Percentiles rank a stretch among this genome's conserved stretches.
Evolutionary conservation across 2,797 vertebrate genomes (phyloP).

Genomic region (Mycteria americana): DNA sequence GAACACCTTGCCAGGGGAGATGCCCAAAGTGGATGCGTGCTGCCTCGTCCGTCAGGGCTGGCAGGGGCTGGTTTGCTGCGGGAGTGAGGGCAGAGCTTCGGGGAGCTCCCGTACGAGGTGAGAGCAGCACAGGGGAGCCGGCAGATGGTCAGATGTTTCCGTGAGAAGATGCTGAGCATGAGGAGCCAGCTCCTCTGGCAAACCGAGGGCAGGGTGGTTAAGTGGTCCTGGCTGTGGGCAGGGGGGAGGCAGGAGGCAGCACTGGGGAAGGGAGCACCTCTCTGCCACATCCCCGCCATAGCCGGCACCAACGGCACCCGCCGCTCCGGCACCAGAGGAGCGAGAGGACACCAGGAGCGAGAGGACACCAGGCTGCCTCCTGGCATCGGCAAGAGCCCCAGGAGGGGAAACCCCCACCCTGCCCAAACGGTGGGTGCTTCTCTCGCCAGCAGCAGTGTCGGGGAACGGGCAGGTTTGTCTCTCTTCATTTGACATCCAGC

Average conservation of each 20-base stretch:
- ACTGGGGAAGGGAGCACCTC: not conserved
- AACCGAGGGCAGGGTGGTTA: not conserved
- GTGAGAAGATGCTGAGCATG: fast-evolving
- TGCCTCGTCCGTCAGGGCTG: fast-evolving
- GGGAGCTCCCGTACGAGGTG: fast-evolving
- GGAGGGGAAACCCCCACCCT: too few relatives aligned
- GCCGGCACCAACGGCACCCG: not conserved
- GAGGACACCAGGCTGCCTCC: not conserved
- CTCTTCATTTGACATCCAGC: not conserved
- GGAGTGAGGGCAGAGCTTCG: not conserved
- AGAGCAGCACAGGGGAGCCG: not conserved
- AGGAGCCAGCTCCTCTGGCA: not conserved
- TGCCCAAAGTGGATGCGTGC: not conserved
- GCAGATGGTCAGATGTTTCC: not conserved
- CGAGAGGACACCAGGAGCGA: fast-evolving
- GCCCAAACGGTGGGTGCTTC: too few relatives aligned
- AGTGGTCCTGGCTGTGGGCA: not conserved
- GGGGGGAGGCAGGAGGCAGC: not conserved
- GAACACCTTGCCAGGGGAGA: too few relatives aligned
- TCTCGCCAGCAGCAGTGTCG: fast-evolving
- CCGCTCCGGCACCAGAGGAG: not conserved
- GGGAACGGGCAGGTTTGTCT: not conserved
- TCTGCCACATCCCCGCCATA: not conserved
- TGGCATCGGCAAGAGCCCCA: not conserved
- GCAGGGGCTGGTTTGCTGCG: not conserved